Percentiles rank a stretch among this genome's conserved stretches.
These are phyloP conservation scores for Acrocera orbiculus DNA, from an alignment of 2,888 invertebrate genomes.

Conservation along the genomic window DNA sequence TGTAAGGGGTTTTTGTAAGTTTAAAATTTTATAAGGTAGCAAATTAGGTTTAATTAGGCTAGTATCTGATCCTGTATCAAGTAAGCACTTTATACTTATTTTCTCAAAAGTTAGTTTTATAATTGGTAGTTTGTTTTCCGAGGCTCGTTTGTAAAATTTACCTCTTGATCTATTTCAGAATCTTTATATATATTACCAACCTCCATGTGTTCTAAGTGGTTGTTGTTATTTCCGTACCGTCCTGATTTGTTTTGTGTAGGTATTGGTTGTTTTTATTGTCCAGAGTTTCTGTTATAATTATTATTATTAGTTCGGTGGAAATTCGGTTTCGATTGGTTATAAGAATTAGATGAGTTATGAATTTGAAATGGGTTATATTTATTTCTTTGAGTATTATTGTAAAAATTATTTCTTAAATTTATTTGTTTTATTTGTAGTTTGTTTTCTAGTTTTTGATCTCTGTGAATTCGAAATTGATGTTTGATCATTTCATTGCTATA, in stretches of 20 bases:
- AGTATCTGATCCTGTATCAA: conserved; percentile 5
- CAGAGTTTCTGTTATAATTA: neutral
- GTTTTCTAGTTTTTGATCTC: neutral
- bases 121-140: conserved; percentile 55
- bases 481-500: conserved; percentile 1
- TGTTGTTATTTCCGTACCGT: neutral
- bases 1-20: too few relatives aligned
- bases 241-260: too few relatives aligned
- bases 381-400: neutral
- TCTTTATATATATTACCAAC: neutral
- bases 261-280: neutral
- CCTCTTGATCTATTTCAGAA: neutral
- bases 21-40: too few relatives aligned
- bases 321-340: neutral
- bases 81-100: conserved; percentile 2
- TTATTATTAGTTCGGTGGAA: neutral
- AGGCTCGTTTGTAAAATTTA: conserved; percentile 21
- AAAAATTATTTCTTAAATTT: neutral
- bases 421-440: neutral
- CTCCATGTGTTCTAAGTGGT: neutral
- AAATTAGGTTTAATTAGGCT: conserved; percentile 6
- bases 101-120: conserved; percentile 5
- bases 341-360: neutral
- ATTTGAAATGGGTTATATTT: neutral
- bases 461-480: conserved; percentile 1